Evolutionary conservation across 2,888 invertebrate species (phyloP), one percentile per base, ranked within the genome.

Genomic region (Uropetala carovei): DNA sequence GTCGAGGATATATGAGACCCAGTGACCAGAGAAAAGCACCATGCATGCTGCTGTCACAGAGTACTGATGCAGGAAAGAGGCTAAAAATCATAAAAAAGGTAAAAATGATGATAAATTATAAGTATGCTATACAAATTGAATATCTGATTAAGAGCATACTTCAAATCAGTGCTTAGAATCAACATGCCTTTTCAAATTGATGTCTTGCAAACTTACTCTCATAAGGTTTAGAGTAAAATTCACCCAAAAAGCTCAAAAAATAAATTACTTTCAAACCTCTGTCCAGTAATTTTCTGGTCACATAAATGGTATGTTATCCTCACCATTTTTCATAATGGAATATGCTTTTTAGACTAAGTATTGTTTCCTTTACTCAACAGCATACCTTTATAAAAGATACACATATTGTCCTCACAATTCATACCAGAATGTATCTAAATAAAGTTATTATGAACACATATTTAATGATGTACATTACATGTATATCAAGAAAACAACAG

Each of bases 21-120:
- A 92, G 92, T 92, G 92, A 92, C 92, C 92, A 92, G 92, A 60
- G 84, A 92, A 84, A 92, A 92, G 92, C 92, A 92, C 92, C 92
- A 92, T 92, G 92, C 92, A 86, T 86, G 60, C 86, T 86, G 59
- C 60, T 59, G 59, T 92, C 27, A 82, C 92, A 82, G 58, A 92
- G 81, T 59, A 92, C 92, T 81, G 92, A 82, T 82, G 82, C 83
- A 92, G 82, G 82, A 83, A 10, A 92, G 59, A 92, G 18, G 22
- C 83, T 64, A 30, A 92, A 43, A 83, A 58, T 43, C 27, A 60
- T 60, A 60, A 22, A 56, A 43, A 56, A 59, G 27, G 5, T 83
- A 60, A 84, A 82, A 68, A 75, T 64, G 16, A 56, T 68, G 30
- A 68, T 64, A 64, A 57, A 43, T 83, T 22, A 92, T 56, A 27